Evolutionary conservation across 2,888 invertebrate species (phyloP), one percentile per base, ranked within the genome.

Genomic region (Athalia circularis): DNA sequence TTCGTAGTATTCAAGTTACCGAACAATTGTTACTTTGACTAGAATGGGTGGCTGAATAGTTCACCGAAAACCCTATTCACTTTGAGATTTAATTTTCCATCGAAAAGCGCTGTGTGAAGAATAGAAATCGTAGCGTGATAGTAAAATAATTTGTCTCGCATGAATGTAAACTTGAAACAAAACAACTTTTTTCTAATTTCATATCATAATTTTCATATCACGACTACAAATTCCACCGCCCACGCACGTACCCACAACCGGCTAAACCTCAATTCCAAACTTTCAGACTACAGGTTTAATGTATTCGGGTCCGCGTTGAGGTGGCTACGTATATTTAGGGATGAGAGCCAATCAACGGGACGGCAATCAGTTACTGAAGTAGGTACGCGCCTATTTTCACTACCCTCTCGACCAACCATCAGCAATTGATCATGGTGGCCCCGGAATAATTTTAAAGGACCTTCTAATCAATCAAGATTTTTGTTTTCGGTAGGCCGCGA

Each of bases 11-110:
- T 5, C 43, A 54, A 68, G 54, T 68, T 50, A 29, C 29, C 43
- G 54, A 54, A 68, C 54, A 68, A 68, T 68, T 68, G 54, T 68
- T 54, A 65, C 48, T 47, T 47, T 47, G 65, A 13, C 68, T 68
- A 43, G 67, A 15, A 54, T 52, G 68, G 68, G 52, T 48, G 48
- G n/a, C 48, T 45, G 65, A 48, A 48, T 29, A 29, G 2, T 29
- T 29, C 2, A 29, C 29, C 29, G 2, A 29, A 29, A 29, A 29
- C 29, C 2, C 29, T 29, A 29, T 29, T 2, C 29, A 29, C 2
- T 1, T 29, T 29, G 29, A 29, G 29, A 29, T 29, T 29, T 29
- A 29, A 29, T 29, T 29, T 29, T 2, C 29, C 29, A 29, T 29
- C 29, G 29, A 29, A 29, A 29, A 29, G 29, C 29, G 29, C 29